Evolutionary conservation across 2,888 invertebrate species (phyloP), one percentile per base, ranked within the genome.

Genomic region (Drosophila niveifrons): DNA sequence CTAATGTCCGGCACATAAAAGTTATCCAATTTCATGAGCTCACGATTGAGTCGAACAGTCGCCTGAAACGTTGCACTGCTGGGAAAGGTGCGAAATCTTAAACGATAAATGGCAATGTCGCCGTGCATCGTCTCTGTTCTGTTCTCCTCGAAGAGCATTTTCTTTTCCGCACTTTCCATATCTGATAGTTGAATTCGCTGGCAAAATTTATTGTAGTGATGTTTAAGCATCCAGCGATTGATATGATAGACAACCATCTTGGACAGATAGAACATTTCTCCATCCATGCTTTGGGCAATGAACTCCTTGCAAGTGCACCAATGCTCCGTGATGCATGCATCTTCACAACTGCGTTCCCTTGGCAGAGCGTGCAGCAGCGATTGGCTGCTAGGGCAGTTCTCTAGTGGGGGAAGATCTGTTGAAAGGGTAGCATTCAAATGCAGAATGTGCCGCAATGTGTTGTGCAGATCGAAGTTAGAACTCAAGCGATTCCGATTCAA

Each of bases 391-490:
- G 94, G 93, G 7, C 82, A 84, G 88, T 95, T 95, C 4, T 93
- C 93, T 56, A 91, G 86, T 47, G 93, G 93, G 0, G 44, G 17
- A 13, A 80, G n/a, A 1, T 65, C n/a, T 4, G 29, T 39, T n/a
- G 84, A 74, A 0, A 23, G 78, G 1, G 55, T 28, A 3, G 93
- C 92, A 50, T 66, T 55, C 55, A 94, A 75, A 6, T 90, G 90
- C 15, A 95, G 88, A 36, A 96, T 92, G 73, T 95, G 94, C 17
- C 94, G 89, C 2, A 96, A 89, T 0, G 96, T 96, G 88, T 95
- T 94, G 84, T 95, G 94, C 4, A 96, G 84, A 89, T 96, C 96
- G 82, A 94, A 96, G 0, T 96, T 96, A 4, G 95, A 95, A 0
- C 95, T 94, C 44, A 96, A 90, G 57, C 94, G 93, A 72, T 94